Evolutionary conservation across 1,140 invertebrate species (phyloP), one percentile per base, ranked within the genome.

Genomic region (Fopius arisanus): DNA sequence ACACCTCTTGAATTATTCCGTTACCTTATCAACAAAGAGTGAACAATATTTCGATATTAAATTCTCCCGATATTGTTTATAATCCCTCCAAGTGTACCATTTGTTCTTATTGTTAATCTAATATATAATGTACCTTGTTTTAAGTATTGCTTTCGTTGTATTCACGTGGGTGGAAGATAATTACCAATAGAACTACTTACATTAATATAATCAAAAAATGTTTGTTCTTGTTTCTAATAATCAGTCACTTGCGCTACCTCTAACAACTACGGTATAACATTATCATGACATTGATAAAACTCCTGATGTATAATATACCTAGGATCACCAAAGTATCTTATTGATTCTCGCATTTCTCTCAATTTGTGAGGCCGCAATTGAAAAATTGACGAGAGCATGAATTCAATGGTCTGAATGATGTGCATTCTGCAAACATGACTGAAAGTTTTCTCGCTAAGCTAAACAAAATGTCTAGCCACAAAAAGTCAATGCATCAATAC

Each of bases 121-220:
- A 37, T 23, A n/a, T 37, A 63, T 19, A 54, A 51, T 67, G 78
- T 82, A 88, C 84, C 85, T 87, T 87, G 84, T 87, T 84, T 84
- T 73, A 80, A 86, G 78, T 87, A 87, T 87, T 88, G 86, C 85
- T 88, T 88, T 87, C 85, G 87, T 88, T 88, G 87, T 87, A 86
- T 83, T 80, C 76, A 82, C 71, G 78, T 84, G 84, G 83, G 81
- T 87, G 85, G 83, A 86, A 83, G 78, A 78, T 82, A 81, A 72
- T 74, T 69, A 72, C 26, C n/a, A 31, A 67, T 67, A 43, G 51
- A 37, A 66, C n/a, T 67, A 23, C 23, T 41, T 66, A 72, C 16
- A n/a, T 48, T 40, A 29, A 66, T 48, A 37, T 72, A 67, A 73
- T 63, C 43, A 67, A 41, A 66, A 40, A 29, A 23, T 37, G 33